These are phyloP conservation scores for Casuarius casuarius DNA, from an alignment of 2,113 vertebrate species.

Conservation along the genomic window DNA sequence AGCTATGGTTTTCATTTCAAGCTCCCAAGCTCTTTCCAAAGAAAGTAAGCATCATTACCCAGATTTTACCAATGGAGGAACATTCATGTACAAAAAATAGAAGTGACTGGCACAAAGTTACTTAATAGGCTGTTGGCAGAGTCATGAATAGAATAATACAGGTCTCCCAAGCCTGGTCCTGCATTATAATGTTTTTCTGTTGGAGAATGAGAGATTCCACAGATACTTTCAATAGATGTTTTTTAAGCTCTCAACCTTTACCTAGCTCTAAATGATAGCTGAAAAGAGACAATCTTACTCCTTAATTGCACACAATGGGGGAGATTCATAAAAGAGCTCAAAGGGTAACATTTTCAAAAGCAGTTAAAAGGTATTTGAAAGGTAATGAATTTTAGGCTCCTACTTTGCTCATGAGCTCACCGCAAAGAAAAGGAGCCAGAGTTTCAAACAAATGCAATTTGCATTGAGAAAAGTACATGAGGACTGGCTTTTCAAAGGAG, in stretches of 20 bases:
- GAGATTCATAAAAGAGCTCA: not conserved
- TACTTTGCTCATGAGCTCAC: not conserved
- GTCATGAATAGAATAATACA: not conserved
- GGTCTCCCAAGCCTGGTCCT: not conserved
- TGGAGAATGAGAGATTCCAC: not conserved
- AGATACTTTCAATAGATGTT: not conserved
- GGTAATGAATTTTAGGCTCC: not conserved
- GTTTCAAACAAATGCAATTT: not conserved
- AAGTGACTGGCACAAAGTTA: not conserved
- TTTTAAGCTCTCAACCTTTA: not conserved
- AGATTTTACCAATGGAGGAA: not conserved
- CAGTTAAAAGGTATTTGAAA: not conserved
- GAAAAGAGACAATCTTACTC: not conserved
- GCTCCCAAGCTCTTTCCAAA: not conserved
- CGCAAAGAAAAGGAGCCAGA: not conserved
- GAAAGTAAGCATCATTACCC: not conserved
- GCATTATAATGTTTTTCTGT: not conserved
- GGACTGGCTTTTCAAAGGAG: accelerated
- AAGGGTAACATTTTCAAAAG: not conserved
- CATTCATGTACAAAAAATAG: not conserved
- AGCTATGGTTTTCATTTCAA: not conserved
- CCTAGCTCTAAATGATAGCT: not conserved
- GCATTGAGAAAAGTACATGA: not conserved
- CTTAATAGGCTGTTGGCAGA: not conserved
- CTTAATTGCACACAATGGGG: not conserved